A percentile compares a stretch with the other conserved stretches of the same genome.
Conservation (phyloP, 2,113 vertebrate genomes). For the Tupaia tana region DNA sequence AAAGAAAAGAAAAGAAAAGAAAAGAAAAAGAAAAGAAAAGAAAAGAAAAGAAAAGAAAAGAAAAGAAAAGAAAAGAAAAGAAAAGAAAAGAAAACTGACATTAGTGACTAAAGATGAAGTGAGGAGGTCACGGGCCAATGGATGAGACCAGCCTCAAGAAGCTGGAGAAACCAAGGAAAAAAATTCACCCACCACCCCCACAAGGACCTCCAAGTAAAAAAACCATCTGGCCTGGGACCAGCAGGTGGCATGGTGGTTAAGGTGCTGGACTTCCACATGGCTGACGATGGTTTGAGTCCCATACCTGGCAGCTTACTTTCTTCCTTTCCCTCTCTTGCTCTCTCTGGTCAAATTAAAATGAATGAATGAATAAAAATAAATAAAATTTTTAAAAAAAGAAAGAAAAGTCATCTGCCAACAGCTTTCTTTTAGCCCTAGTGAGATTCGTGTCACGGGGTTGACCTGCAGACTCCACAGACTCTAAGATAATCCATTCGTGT, state of each 20-base stretch:
- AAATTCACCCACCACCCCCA: not conserved
- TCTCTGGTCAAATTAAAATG: no score
- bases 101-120: no score
- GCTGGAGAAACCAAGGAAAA: not conserved
- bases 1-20: not conserved
- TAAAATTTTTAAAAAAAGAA: no score
- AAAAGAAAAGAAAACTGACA: not conserved
- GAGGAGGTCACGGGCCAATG: rapidly evolving
- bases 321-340: no score
- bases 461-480: not conserved
- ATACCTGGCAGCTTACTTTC: no score
- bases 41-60: not conserved
- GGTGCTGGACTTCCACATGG: no score
- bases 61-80: not conserved
- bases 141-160: not conserved
- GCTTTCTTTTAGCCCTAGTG: no score
- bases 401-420: no score
- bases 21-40: not conserved
- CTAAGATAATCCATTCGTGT: not conserved
- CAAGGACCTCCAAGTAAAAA: not conserved
- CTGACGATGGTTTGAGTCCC: no score
- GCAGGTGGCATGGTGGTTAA: no score
- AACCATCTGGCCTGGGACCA: rapidly evolving
- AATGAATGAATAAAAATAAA: no score
- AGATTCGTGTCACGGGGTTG: not conserved